Conservation (phyloP, 30 jellyfish, hydroid and myxozoan genomes). For the Aurelia aurita complex sp. Pacific region DNA sequence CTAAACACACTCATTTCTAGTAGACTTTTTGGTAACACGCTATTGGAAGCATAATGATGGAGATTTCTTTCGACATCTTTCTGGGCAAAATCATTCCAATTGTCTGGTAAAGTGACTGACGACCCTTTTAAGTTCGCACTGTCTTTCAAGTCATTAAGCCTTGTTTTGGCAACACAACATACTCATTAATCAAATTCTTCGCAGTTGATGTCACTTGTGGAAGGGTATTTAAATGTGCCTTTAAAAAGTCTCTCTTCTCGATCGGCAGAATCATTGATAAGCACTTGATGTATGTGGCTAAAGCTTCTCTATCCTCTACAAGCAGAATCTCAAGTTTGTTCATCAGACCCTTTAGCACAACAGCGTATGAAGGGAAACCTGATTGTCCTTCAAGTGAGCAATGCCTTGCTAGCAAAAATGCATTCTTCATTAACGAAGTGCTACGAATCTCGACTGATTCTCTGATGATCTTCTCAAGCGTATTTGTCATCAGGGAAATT, state of each 20-base stretch:
- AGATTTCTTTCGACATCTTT: constrained; percentile 37
- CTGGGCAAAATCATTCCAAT: constrained; percentile 12
- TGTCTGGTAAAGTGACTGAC: background rate
- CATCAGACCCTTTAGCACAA: background rate
- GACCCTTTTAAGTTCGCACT: background rate
- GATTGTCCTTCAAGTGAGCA: constrained; percentile 40
- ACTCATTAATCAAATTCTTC: constrained; percentile 20
- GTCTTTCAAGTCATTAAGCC: constrained; percentile 28
- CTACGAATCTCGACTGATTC: constrained; percentile 21
- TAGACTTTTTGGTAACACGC: constrained; percentile 25
- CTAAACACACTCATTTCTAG: constrained; percentile 60
- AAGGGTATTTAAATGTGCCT: constrained; percentile 11
- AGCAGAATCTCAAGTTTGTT: background rate
- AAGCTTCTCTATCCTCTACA: constrained; percentile 18
- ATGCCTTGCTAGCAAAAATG: constrained; percentile 46
- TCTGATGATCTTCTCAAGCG: background rate
- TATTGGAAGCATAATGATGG: background rate
- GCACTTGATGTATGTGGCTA: constrained; percentile 18
- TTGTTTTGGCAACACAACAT: constrained; percentile 36
- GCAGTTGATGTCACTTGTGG: constrained; percentile 23
- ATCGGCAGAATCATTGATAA: constrained; percentile 34
- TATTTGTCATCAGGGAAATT: background rate
- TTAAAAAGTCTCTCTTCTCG: constrained; percentile 36
- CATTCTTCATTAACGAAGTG: background rate
- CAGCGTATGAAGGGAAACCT: constrained; percentile 39